Percentiles rank a stretch among this genome's conserved stretches.
These are phyloP conservation scores for Phycodurus eques DNA, from an alignment of 2,113 vertebrate species.

Conservation along the genomic window DNA sequence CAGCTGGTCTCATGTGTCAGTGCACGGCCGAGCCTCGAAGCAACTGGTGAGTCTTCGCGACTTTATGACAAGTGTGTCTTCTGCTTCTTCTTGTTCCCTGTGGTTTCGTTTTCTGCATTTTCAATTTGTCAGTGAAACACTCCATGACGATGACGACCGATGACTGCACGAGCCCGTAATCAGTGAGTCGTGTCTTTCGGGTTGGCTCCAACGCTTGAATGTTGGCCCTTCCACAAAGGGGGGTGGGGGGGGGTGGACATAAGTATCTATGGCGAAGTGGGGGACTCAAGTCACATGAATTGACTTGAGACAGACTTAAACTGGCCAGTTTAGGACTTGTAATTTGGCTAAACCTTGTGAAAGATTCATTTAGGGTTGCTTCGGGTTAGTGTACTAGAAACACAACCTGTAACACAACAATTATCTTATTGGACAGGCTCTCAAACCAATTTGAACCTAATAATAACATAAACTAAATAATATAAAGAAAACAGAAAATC, in stretches of 20 bases:
- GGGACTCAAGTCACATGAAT: background rate
- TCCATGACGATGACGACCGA: background rate
- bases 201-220: background rate
- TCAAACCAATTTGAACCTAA: too few relatives aligned
- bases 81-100: background rate
- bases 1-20: slow-evolving; percentile 66
- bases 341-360: too few relatives aligned
- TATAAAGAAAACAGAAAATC: too few relatives aligned
- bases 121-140: background rate
- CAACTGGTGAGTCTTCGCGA: slow-evolving; percentile 71
- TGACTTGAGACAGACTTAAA: background rate
- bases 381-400: too few relatives aligned
- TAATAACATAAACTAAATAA: too few relatives aligned
- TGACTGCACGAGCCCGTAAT: background rate
- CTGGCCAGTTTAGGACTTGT: too few relatives aligned
- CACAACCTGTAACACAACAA: too few relatives aligned
- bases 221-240: too few relatives aligned
- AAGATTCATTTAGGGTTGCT: too few relatives aligned
- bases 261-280: too few relatives aligned
- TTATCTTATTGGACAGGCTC: too few relatives aligned
- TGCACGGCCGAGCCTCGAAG: slow-evolving; percentile 33
- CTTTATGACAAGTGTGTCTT: background rate
- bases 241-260: too few relatives aligned
- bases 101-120: background rate
- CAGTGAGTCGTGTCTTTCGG: background rate